Percentiles rank a stretch among this genome's conserved stretches.
Evolutionary conservation across 2,888 invertebrate genomes (phyloP).

Genomic region (Baccha elongata): DNA sequence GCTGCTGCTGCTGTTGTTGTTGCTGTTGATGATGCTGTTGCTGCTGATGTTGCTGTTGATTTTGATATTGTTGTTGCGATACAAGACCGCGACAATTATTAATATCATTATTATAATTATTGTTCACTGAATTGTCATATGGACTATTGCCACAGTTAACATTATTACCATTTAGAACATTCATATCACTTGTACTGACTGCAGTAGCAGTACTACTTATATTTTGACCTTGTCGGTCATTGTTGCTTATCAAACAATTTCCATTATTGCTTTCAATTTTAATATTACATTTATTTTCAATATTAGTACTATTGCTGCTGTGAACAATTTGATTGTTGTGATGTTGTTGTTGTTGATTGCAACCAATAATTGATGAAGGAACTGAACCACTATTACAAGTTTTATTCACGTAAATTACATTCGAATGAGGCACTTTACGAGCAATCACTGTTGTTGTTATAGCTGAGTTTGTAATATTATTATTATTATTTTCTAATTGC

Average conservation of each 20-base stretch:
- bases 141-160: slow-evolving; percentile 34
- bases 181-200: slow-evolving; percentile 73
- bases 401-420: slow-evolving; percentile 81
- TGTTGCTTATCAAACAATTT: slow-evolving; percentile 67
- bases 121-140: slow-evolving; percentile 64
- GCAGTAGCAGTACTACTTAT: slow-evolving; percentile 41
- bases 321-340: slow-evolving; percentile 54
- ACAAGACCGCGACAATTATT: slow-evolving; percentile 55
- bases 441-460: slow-evolving; percentile 71
- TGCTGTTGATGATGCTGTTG: slow-evolving; percentile 67
- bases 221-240: slow-evolving; percentile 52
- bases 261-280: slow-evolving; percentile 17
- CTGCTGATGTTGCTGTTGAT: slow-evolving; percentile 74
- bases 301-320: slow-evolving; percentile 47
- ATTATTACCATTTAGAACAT: slow-evolving; percentile 53
- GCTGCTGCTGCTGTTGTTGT: slow-evolving; percentile 52
- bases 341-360: slow-evolving; percentile 32
- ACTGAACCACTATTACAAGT: slow-evolving; percentile 73
- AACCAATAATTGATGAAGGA: slow-evolving; percentile 55
- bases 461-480: slow-evolving; percentile 33
- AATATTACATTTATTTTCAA: slow-evolving; percentile 29
- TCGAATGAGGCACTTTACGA: slow-evolving; percentile 80
- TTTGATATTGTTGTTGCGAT: slow-evolving; percentile 33
- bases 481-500: slow-evolving; percentile 35
- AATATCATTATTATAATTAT: slow-evolving; percentile 39